phyloP scores from a whole-genome alignment of 2,797 vertebrate species.

The Lithobates pipiens region DNA sequence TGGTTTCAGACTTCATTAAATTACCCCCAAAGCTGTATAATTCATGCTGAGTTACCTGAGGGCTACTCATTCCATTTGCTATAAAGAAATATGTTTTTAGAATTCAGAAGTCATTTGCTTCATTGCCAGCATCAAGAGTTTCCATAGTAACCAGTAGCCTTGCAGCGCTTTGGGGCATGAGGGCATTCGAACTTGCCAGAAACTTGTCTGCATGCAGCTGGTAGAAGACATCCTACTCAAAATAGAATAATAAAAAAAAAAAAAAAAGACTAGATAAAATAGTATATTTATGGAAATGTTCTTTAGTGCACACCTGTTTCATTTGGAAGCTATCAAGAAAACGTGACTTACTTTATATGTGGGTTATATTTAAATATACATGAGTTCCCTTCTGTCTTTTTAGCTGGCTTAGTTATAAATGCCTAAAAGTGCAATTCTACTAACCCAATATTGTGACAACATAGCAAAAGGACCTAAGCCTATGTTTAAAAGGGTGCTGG shows the following conservation, averaged over 20 bases:
- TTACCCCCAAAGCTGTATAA: conserved; percentile 34
- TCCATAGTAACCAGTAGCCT: conserved; percentile 4
- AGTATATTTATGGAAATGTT: not conserved
- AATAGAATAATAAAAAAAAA: not conserved
- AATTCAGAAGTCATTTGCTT: conserved; percentile 29
- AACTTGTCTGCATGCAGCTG: not conserved
- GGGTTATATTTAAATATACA: not conserved
- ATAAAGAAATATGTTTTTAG: conserved; percentile 24
- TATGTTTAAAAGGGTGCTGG: not conserved
- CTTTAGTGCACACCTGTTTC: not conserved
- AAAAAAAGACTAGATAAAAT: not conserved
- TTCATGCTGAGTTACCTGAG: conserved; percentile 8
- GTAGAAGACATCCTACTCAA: not conserved
- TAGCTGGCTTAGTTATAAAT: not conserved
- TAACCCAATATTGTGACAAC: not conserved
- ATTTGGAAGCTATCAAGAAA: not conserved
- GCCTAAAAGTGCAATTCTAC: not conserved
- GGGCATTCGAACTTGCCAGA: conserved; percentile 13
- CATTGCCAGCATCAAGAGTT: not conserved
- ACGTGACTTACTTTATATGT: not conserved
- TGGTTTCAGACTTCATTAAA: conserved; percentile 48
- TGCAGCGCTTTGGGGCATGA: not conserved
- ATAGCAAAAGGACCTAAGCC: not conserved
- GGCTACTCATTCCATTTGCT: conserved; percentile 6
- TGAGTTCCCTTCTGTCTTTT: not conserved